Evolutionary conservation across 2,113 vertebrate species (phyloP).

Genomic region (Isurus oxyrinchus): DNA sequence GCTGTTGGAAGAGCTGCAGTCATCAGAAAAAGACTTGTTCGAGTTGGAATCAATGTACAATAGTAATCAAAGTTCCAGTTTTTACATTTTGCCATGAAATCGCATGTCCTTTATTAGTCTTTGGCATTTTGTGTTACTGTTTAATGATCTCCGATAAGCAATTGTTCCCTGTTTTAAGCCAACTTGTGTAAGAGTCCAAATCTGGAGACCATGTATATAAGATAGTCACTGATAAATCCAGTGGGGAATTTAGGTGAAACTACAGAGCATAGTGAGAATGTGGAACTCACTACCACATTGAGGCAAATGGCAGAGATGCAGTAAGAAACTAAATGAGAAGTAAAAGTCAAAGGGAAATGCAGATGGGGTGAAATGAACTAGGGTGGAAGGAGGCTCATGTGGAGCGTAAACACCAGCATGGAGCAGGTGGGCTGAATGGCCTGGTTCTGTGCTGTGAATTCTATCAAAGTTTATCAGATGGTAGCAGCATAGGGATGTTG

Average conservation of each 20-base stretch:
- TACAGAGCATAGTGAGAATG: background rate
- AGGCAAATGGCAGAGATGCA: background rate
- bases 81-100: background rate
- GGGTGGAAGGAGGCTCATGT: background rate
- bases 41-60: conserved; percentile 63
- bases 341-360: background rate
- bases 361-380: background rate
- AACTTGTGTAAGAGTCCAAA: background rate
- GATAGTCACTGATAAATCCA: background rate
- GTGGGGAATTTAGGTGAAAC: background rate
- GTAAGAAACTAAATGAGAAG: background rate
- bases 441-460: background rate
- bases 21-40: conserved; percentile 54
- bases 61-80: conserved; percentile 49
- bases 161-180: background rate
- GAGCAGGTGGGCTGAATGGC: background rate
- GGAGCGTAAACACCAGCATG: background rate
- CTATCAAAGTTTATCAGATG: background rate
- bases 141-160: background rate
- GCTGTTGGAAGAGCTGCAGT: conserved; percentile 54
- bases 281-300: background rate
- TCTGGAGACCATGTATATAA: too few relatives aligned
- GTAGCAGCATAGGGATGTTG: background rate
- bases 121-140: background rate
- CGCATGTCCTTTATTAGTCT: background rate